Evolutionary conservation across 2,888 invertebrate species (phyloP), one percentile per base, ranked within the genome.

Genomic region (Drosophila stalkeri): DNA sequence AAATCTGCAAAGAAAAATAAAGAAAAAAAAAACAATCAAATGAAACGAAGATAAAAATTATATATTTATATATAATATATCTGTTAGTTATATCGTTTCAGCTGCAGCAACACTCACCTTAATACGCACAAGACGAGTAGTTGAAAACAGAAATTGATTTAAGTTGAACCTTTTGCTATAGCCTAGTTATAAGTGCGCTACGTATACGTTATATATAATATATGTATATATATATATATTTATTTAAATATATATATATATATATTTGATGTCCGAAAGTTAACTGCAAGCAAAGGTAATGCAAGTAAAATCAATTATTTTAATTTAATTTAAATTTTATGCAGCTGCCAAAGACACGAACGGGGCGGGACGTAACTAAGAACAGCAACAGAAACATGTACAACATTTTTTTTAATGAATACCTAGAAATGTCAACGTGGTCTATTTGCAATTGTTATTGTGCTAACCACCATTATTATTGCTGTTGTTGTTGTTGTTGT

Each of bases 311-410:
- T 82, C 81, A 86, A 90, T 90, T 88, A 79, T 81, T 86, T 86
- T 86, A 86, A 86, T 86, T 86, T 39, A 90, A 90, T 86, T 86
- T 83, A 88, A 88, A 82, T 74, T 59, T 64, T 65, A 82, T 75
- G 71, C 75, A 71, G 18, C n/a, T 39, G 1, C n/a, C 14, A 18
- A n/a, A 8, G 37, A 44, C 16, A 39, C 23, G 18, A 9, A 35
- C 12, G 6, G 20, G 12, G 14, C 20, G 20, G 14, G 14, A 2
- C 20, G 20, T 3, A 1, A 23, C 43, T n/a, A 51, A 43, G n/a
- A 39, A 33, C n/a, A 14, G 46, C 11, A 8, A 49, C 49, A 49
- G 47, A 49, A 64, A 65, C 62, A 56, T 68, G 63, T 64, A 61
- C 55, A 66, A 65, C 64, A 75, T 75, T 77, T 27, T 27, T 27